phyloP scores from a whole-genome alignment of 2,797 vertebrate genomes.

The Antennarius maculatus region DNA sequence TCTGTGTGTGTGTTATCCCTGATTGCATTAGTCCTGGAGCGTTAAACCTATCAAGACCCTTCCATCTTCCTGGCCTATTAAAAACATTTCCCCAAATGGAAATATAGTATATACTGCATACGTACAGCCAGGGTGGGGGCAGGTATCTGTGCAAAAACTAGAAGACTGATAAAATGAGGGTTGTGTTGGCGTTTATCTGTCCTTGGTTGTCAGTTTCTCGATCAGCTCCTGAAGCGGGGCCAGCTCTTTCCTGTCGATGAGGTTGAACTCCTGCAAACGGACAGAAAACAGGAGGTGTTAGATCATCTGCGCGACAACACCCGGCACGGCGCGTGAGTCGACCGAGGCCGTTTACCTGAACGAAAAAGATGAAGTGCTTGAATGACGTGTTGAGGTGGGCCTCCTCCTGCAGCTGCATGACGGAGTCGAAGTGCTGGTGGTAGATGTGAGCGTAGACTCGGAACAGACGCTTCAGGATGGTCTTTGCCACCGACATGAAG shows the following conservation, averaged over 20 bases:
- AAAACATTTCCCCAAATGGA: conserved; percentile 80
- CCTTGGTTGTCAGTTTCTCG: conserved; percentile 98
- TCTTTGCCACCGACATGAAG: conserved; percentile 99
- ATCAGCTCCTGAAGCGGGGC: conserved; percentile 98
- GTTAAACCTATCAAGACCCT: conserved; percentile 70
- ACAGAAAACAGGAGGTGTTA: not conserved
- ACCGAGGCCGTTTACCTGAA: conserved; percentile 85
- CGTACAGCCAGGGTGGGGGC: conserved; percentile 76
- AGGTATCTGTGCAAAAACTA: conserved; percentile 82
- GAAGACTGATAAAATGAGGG: conserved; percentile 68
- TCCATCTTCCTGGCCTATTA: conserved; percentile 72
- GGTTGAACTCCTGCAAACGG: conserved; percentile 91
- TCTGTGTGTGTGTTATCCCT: conserved; percentile 69
- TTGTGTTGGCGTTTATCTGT: conserved; percentile 87
- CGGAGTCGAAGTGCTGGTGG: conserved; percentile 98
- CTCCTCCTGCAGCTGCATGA: conserved; percentile 98
- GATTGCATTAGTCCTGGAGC: conserved; percentile 72
- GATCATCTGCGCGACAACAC: too few species aligned
- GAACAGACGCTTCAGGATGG: conserved; percentile 96
- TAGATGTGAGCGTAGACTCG: conserved; percentile 98
- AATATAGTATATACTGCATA: conserved; percentile 81
- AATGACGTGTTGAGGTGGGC: conserved; percentile 99
- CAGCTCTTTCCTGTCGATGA: conserved; percentile 96
- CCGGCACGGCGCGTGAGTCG: too few species aligned
- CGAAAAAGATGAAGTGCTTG: conserved; percentile 99